Evolutionary conservation across 2,888 invertebrate genomes (phyloP), one percentile per base, ranked within the genome.

Genomic region (Melipona beecheii): DNA sequence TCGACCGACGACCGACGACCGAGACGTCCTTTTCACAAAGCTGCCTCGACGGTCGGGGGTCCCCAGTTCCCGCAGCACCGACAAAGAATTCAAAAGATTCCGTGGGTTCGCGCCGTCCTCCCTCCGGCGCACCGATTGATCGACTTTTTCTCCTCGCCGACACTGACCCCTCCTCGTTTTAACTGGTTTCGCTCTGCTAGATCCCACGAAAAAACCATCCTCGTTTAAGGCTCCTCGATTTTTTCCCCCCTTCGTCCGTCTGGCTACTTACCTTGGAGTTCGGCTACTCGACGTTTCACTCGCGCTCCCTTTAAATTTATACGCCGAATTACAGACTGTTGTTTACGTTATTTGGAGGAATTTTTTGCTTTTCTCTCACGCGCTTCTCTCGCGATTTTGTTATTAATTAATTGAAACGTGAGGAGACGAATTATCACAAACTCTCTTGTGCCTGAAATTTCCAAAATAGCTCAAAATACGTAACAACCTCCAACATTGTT

Each of bases 11-110:
- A 43, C 43, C 52, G 9, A 31, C 76, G 66, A n/a, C n/a, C n/a
- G n/a, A n/a, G n/a, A n/a, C 81, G 64, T 70, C 69, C 83, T 75
- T 74, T 75, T 77, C 70, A 84, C 80, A 85, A 83, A 84, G 87
- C 68, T 85, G 75, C 65, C 76, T 73, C 60, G 83, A 78, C 86
- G 78, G 83, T 64, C 83, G 73, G 52, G 75, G 74, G 71, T 54
- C 65, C 65, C 43, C 50, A 70, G 78, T 89, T 89, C 86, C 77
- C 87, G 83, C 76, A 82, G 65, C n/a, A 72, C 86, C 80, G 86
- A 86, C 87, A 83, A 91, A 87, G 90, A 91, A 91, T 90, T 89
- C 86, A 77, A 89, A 89, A 85, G 90, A 89, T 89, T 86, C 83
- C 56, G 69, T 66, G 60, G 69, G 77, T 81, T 87, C 82, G 75